Base-by-base conservation (phyloP, 2,888 invertebrate genomes). In the Synergus japonicus region DNA sequence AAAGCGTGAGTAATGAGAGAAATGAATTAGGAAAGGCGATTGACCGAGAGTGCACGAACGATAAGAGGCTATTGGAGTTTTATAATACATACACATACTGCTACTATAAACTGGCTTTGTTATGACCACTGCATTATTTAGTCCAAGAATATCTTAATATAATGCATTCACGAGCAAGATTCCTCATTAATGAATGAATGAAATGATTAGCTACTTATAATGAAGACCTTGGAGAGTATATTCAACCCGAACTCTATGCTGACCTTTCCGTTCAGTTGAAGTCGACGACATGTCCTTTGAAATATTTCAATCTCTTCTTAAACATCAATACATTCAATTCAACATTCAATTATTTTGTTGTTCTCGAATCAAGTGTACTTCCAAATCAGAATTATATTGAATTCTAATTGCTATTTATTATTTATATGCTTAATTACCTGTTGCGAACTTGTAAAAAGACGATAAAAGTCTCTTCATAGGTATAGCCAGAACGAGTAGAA, bases 141-240 rank as follows among this genome's bases (percentile, higher is more conserved):
- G 67, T 46, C 67, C 8, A 22, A 13, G 22, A 12, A 46, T 46
- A 29, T 69, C 29, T 13, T 69, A 46, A 44, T 46, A 22, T 69
- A 69, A 44, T 46, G 46, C 49, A 69, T 69, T 69, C 46, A 69
- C 46, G 46, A 69, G 46, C 46, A 69, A 69, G 46, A 46, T 69
- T 46, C 46, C 46, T 49, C 46, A 69, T 69, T 29, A 69, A 69
- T 69, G 67, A 69, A 69, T 69, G 67, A 69, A 69, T 29, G 22
- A 29, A 29, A 29, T 29, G 22, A 69, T 69, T 69, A 22, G 46
- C 67, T 46, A 46, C 46, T 69, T 46, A 13, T 22, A 22, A 22
- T 8, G 29, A n/a, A n/a, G 46, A 49, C 67, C 67, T 69, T 69
- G 67, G 46, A 69, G 22, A 46, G 54, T 46, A 29, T 69, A 69